Base-by-base conservation (phyloP, 2,888 invertebrate species). In the Torymus auratus region DNA sequence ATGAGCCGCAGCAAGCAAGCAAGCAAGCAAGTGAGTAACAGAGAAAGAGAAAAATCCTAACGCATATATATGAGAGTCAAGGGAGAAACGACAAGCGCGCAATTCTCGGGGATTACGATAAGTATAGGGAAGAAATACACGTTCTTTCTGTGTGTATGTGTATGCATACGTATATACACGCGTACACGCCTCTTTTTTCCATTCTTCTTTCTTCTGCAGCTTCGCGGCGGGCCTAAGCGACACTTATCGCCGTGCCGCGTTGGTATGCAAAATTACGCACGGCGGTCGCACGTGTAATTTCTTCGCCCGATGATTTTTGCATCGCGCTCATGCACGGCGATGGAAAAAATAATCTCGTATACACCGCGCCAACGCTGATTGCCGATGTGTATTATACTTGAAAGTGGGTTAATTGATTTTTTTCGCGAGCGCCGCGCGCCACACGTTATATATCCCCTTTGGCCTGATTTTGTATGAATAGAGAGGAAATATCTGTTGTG, bases 361-460 rank as follows among this genome's bases (percentile, higher is more conserved):
- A 5, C 41, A 1, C 41, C 7, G 28, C 56, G 2, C 13, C 41
- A 14, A 1, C 11, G 58, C 60, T 61, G 71, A 64, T 67, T 64
- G 71, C 20, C 62, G 41, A 10, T 41, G 7, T 41, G 41, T 41
- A 41, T 41, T 41, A 41, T 41, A 60, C n/a, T 41, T 17, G 68
- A 20, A 81, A 73, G 58, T 81, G 50, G 81, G 81, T 73, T 73
- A 81, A 77, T 81, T 77, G 81, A 81, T 81, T 73, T 75, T 75
- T 77, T 77, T 58, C 14, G 64, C 58, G 15, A 4, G 23, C 62
- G 28, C 58, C 62, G 28, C 58, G 53, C 23, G 1, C 2, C 0
- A 20, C 11, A 17, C 41, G 10, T 20, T 20, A 20, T 41, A 55
- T 28, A 13, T 20, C 53, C 65, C 67, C 74, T 74, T 67, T 56